Percentiles rank a stretch among this genome's conserved stretches.
phyloP scores from a whole-genome alignment of 2,888 invertebrate species.

The Resseliella maxima region DNA sequence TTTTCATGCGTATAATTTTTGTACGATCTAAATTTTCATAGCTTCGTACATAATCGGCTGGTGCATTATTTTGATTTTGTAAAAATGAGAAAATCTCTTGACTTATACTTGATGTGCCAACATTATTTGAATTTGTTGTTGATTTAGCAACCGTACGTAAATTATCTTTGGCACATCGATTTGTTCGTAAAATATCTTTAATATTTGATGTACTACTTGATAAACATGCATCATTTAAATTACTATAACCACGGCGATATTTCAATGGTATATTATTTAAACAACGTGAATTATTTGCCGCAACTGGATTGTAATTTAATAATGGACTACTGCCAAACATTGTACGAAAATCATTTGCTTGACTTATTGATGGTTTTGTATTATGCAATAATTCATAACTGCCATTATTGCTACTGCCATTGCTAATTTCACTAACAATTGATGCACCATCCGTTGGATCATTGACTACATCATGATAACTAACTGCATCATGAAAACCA shows the following conservation, averaged over 20 bases:
- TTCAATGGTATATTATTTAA: constrained; percentile 61
- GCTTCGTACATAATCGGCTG: constrained; percentile 60
- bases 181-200: constrained; percentile 59
- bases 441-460: constrained; percentile 59
- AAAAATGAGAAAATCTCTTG: constrained; percentile 59
- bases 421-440: background rate
- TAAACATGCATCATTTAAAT: constrained; percentile 61
- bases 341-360: constrained; percentile 60
- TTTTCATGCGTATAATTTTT: constrained; percentile 60
- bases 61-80: constrained; percentile 58
- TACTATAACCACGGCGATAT: constrained; percentile 61
- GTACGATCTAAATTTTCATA: constrained; percentile 60
- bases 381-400: constrained; percentile 58
- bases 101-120: constrained; percentile 54
- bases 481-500: background rate
- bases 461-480: constrained; percentile 57
- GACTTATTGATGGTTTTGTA: constrained; percentile 59
- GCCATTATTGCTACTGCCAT: constrained; percentile 56
- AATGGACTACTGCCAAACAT: constrained; percentile 61
- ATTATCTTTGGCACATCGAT: constrained; percentile 45
- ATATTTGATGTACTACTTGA: constrained; percentile 60
- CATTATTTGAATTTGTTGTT: background rate
- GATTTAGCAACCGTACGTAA: background rate
- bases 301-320: constrained; percentile 59
- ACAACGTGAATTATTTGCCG: constrained; percentile 59